These are phyloP conservation scores for Puntigrus tetrazona DNA, from an alignment of 2,113 vertebrate species.

Conservation along the genomic window DNA sequence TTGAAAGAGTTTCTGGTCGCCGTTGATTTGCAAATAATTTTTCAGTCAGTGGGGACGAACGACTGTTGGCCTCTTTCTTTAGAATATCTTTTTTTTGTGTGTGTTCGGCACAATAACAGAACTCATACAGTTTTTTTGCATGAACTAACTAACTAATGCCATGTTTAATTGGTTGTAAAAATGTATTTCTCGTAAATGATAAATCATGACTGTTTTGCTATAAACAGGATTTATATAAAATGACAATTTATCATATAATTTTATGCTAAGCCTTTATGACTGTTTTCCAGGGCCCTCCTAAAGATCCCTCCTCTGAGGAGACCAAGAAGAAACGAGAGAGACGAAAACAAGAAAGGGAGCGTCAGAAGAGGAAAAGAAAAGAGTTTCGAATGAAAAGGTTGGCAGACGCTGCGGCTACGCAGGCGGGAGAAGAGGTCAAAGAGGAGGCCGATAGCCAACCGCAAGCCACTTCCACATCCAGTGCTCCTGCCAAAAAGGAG, in stretches of 20 bases:
- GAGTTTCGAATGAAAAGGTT: slow-evolving; percentile 83
- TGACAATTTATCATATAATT: not conserved
- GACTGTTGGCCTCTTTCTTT: not conserved
- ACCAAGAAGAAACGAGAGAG: slow-evolving; percentile 81
- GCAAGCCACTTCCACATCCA: not conserved
- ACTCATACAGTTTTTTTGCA: not conserved
- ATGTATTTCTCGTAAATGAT: not conserved
- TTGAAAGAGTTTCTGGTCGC: too few species aligned
- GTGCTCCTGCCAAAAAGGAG: slow-evolving; percentile 55
- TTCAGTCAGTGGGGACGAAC: not conserved
- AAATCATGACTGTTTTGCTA: not conserved
- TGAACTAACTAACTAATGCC: not conserved
- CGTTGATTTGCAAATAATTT: too few species aligned
- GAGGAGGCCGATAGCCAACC: slow-evolving; percentile 19
- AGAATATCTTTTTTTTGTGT: not conserved
- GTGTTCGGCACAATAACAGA: not conserved
- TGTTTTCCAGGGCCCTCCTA: slow-evolving; percentile 69
- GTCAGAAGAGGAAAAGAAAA: slow-evolving; percentile 88
- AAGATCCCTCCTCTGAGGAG: slow-evolving; percentile 73
- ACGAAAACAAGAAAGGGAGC: slow-evolving; percentile 87
- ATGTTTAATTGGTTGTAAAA: not conserved
- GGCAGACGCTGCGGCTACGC: slow-evolving; percentile 61
- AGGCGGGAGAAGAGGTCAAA: slow-evolving; percentile 44
- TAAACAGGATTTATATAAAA: not conserved
- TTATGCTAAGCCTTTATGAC: not conserved